Percentiles rank a stretch among this genome's conserved stretches.
phyloP scores from a whole-genome alignment of 1,140 invertebrate genomes.

The Euwallacea similis region DNA sequence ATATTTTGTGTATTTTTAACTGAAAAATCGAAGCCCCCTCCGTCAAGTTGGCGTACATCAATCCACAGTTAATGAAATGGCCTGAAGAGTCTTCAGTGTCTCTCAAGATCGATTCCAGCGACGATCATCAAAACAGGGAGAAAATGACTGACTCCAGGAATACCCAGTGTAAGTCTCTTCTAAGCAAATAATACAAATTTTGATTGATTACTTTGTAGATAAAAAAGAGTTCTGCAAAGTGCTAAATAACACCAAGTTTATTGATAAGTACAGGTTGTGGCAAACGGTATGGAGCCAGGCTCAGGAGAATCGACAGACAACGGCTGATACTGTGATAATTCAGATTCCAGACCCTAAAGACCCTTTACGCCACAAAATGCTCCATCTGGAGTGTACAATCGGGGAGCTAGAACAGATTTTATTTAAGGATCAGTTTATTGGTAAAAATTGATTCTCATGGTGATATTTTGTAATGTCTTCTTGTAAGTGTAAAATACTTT shows the following conservation, averaged over 20 bases:
- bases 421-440: conserved; percentile 4
- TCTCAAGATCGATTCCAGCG: conserved; percentile 40
- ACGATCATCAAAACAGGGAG: conserved; percentile 29
- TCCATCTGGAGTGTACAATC: conserved; percentile 40
- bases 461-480: conserved; percentile 3
- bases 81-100: conserved; percentile 42
- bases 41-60: conserved; percentile 43
- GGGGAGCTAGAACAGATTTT: conserved; percentile 39
- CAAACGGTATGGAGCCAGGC: conserved; percentile 46
- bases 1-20: conserved; percentile 23
- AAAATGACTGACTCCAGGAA: conserved; percentile 25
- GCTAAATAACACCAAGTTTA: conserved; percentile 39
- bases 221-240: conserved; percentile 41
- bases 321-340: conserved; percentile 42
- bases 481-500: not conserved
- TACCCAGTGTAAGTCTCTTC: conserved; percentile 20
- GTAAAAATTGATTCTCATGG: not conserved
- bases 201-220: conserved; percentile 28
- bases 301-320: conserved; percentile 40
- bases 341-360: conserved; percentile 42
- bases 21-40: conserved; percentile 14
- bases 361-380: conserved; percentile 24
- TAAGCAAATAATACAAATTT: not conserved
- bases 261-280: conserved; percentile 43
- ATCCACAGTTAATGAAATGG: conserved; percentile 41